Percentiles rank a stretch among this genome's conserved stretches.
Conservation (phyloP, 2,113 vertebrate species). For the Hydrochoerus hydrochaeris region DNA sequence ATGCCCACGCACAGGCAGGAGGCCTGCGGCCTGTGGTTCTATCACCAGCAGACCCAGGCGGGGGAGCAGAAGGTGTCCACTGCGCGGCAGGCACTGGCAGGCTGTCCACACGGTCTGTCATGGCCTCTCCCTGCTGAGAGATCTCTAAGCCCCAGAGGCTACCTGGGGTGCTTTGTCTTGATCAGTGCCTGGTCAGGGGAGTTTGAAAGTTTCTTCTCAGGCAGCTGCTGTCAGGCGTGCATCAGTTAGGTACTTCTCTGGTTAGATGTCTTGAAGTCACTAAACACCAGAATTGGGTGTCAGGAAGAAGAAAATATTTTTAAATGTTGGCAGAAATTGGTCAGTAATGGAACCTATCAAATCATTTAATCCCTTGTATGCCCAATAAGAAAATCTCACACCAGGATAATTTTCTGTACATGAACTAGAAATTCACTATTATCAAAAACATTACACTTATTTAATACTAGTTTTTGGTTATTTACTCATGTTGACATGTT, state of each 20-base stretch:
- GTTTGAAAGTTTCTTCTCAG: neutral
- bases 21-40: neutral
- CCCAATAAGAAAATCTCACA: neutral
- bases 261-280: neutral
- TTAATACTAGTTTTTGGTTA: neutral
- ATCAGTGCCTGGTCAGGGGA: neutral
- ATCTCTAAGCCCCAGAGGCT: neutral
- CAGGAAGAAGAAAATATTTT: neutral
- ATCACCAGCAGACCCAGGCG: neutral
- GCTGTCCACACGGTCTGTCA: too few species aligned
- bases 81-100: rapidly evolving
- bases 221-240: neutral
- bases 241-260: neutral
- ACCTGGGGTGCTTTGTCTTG: neutral
- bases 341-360: too few species aligned
- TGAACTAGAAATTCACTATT: neutral
- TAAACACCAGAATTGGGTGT: neutral
- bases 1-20: neutral
- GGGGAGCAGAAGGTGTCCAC: neutral
- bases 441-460: neutral
- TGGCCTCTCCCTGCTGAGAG: neutral
- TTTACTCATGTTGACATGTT: neutral
- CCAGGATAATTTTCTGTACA: neutral
- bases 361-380: neutral
- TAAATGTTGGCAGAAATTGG: too few species aligned